phyloP scores from a whole-genome alignment of 2,797 vertebrate genomes.

The Lagocephalus sceleratus region DNA sequence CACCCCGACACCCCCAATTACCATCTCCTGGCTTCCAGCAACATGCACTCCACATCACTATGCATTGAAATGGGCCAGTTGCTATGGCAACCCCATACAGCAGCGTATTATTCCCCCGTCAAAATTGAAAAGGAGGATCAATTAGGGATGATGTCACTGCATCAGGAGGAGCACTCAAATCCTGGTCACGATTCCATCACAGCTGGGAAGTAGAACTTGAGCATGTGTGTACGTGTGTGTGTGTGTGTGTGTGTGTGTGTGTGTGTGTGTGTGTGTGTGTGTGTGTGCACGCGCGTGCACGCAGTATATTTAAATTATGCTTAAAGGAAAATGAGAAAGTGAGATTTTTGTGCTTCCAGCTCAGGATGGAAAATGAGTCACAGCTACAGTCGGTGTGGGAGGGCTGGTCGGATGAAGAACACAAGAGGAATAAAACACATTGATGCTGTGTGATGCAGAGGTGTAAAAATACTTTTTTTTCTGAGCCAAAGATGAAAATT shows the following conservation, averaged over 20 bases:
- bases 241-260: background rate
- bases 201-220: background rate
- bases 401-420: too few species aligned
- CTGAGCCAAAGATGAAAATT: too few species aligned
- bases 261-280: conserved; percentile 5
- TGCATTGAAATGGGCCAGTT: conserved; percentile 60
- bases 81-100: conserved; percentile 64
- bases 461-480: too few species aligned
- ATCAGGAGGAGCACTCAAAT: conserved; percentile 32
- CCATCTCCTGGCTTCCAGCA: conserved; percentile 25
- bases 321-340: conserved; percentile 1
- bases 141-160: conserved; percentile 66
- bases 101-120: conserved; percentile 48
- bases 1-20: conserved; percentile 40
- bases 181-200: conserved; percentile 26
- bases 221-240: conserved; percentile 1
- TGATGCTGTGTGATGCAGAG: too few species aligned
- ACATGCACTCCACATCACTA: conserved; percentile 39
- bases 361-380: too few species aligned
- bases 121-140: conserved; percentile 58
- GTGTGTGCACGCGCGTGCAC: background rate
- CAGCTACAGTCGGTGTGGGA: too few species aligned
- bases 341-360: too few species aligned
- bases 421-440: too few species aligned
- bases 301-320: background rate